Evolutionary conservation across 1,140 invertebrate genomes (phyloP), one percentile per base, ranked within the genome.

Genomic region (Lepidostoma basale): DNA sequence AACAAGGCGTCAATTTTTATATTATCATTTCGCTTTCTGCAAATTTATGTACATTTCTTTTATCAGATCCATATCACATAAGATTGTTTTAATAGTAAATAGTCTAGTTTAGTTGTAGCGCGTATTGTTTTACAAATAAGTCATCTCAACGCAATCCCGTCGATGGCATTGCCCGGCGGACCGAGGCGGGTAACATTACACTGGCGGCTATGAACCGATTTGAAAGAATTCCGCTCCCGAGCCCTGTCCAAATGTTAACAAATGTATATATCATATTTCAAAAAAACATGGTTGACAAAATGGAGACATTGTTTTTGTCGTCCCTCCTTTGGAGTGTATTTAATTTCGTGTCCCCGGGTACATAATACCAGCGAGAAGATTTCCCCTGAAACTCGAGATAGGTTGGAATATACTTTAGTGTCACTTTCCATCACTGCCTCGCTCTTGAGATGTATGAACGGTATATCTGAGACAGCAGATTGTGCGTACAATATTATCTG

Each of bases 271-370:
- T 66, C 52, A 33, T 58, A 45, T 66, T 66, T 65, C 62, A 65
- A 40, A 65, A 65, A 65, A 47, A 66, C 64, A 66, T 66, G 52
- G 45, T 45, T 58, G 64, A 66, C 64, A 66, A 66, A 66, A 66
- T 66, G 64, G 36, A 56, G 64, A 44, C 64, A 66, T 12, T 58
- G 49, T 56, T 66, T 44, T 58, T 44, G 49, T 58, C 33, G 64
- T 56, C 26, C 23, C 52, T 58, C 6, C 52, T 54, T 39, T 65
- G 64, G 25, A 20, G 39, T 40, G 62, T 66, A 66, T 66, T 66
- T 66, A 54, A 66, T 66, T 66, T 58, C 64, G 45, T 66, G 52
- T 59, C 49, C 14, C 64, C 39, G 2, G 25, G 40, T 28, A 66
- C 18, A 45, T 66, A 58, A 66, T 66, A 66, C 64, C n/a, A n/a